Conservation (phyloP, 2,888 invertebrate species). For the Drosophila longiperda region DNA sequence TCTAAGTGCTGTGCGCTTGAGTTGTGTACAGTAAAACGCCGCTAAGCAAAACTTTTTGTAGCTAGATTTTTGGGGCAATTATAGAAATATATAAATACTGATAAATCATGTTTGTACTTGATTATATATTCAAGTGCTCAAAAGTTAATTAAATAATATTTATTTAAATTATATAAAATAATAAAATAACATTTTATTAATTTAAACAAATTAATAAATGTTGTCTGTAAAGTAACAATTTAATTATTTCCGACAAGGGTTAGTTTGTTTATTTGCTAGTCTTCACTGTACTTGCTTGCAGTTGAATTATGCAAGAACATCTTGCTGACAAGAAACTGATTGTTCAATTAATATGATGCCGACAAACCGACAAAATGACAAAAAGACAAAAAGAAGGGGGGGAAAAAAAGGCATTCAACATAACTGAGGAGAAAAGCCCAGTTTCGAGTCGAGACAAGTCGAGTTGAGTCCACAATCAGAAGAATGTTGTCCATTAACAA, state of each 20-base stretch:
- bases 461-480: slow-evolving; percentile 56
- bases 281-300: slow-evolving; percentile 38
- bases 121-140: neutral
- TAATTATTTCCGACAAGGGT: neutral
- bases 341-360: slow-evolving; percentile 70
- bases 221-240: neutral
- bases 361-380: slow-evolving; percentile 20
- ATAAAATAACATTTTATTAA: neutral
- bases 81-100: neutral
- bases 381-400: slow-evolving; percentile 1
- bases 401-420: slow-evolving; percentile 3
- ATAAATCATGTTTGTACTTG: neutral
- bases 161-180: neutral
- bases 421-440: slow-evolving; percentile 38
- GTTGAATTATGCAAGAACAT: slow-evolving; percentile 60
- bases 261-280: neutral
- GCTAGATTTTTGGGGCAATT: neutral
- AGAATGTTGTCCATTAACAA: slow-evolving; percentile 75
- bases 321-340: slow-evolving; percentile 72
- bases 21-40: slow-evolving; percentile 30
- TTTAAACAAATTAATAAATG: too few relatives aligned
- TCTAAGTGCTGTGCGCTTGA: slow-evolving; percentile 42
- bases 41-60: neutral
- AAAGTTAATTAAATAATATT: neutral
- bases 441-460: slow-evolving; percentile 6